A percentile compares a stretch with the other conserved stretches of the same genome.
Conservation (phyloP, 1,140 invertebrate genomes). For the Sipha flava region DNA sequence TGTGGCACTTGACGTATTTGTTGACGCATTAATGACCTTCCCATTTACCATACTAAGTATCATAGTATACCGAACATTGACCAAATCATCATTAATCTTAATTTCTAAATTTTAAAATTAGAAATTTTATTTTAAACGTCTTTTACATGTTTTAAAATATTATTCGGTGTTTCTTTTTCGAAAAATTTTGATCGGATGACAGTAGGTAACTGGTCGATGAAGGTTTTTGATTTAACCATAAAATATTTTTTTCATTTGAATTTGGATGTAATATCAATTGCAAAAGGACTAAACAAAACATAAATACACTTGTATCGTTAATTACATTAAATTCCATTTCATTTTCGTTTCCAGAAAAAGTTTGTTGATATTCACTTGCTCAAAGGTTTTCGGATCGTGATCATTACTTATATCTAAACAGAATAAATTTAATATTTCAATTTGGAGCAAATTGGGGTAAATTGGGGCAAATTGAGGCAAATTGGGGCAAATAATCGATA, state of each 20-base stretch:
- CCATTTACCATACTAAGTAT: constrained; percentile 34
- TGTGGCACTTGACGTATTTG: constrained; percentile 10
- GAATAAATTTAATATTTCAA: no score
- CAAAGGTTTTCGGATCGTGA: no score
- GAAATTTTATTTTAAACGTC: not conserved
- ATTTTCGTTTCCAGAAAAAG: not conserved
- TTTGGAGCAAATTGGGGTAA: no score
- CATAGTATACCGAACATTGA: not conserved
- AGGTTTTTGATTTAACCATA: not conserved
- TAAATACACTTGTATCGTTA: not conserved
- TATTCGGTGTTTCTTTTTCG: not conserved
- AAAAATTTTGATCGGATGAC: not conserved
- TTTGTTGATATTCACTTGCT: not conserved
- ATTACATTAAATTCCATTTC: not conserved
- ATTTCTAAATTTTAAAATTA: not conserved
- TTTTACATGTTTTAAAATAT: not conserved
- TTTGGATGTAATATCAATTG: not conserved
- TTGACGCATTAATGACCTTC: constrained; percentile 32
- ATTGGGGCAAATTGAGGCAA: no score
- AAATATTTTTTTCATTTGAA: not conserved
- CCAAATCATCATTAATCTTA: not conserved
- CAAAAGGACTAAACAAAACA: not conserved
- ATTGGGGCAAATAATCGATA: no score
- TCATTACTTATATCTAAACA: no score
- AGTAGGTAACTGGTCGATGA: not conserved